Conservation (phyloP, 2,797 vertebrate species). For the Hyperoplus lanceolatus region DNA sequence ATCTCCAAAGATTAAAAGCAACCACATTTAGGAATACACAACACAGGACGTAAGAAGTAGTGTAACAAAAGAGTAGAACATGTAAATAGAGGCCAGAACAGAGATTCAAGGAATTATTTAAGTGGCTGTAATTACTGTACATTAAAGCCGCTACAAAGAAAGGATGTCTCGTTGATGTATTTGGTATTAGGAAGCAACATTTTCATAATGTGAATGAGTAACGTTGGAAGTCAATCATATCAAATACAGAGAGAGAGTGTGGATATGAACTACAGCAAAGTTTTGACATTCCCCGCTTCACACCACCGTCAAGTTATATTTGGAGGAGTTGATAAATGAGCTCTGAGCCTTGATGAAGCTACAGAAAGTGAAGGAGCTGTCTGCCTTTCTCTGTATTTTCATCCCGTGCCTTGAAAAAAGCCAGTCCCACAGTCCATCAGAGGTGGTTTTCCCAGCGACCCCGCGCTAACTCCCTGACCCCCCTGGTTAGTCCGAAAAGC, state of each 20-base stretch:
- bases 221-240: neutral
- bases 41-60: neutral
- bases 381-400: conserved; percentile 1
- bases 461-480: conserved; percentile 61
- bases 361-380: too few species aligned
- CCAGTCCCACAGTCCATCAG: conserved; percentile 40
- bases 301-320: neutral
- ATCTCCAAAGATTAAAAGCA: neutral
- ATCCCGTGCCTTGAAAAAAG: conserved; percentile 41
- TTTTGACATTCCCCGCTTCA: neutral
- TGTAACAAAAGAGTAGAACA: neutral
- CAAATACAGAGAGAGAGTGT: neutral
- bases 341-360: neutral
- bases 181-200: neutral
- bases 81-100: neutral
- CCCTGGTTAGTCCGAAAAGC: conserved; percentile 57
- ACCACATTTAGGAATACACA: neutral
- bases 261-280: neutral
- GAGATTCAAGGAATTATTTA: neutral
- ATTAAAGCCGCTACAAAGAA: neutral
- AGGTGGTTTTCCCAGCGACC: conserved; percentile 54
- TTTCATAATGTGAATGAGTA: neutral
- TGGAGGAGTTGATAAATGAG: neutral
- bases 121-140: neutral
- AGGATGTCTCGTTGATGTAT: neutral